Conservation (phyloP, 2,888 invertebrate genomes). For the Apodemia hepburni region DNA sequence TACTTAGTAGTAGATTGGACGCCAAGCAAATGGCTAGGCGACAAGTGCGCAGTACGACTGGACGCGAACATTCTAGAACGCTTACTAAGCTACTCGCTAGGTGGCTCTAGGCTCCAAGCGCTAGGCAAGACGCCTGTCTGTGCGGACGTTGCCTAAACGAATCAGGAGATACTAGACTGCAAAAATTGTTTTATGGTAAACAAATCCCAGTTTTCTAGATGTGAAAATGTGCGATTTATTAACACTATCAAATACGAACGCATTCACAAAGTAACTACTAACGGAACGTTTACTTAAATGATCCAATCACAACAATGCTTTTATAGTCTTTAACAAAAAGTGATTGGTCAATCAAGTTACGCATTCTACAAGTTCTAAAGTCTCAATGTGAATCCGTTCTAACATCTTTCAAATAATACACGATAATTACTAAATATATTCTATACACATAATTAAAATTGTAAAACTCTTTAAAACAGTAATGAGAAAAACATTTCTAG, state of each 20-base stretch:
- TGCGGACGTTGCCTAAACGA: neutral
- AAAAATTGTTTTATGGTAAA: neutral
- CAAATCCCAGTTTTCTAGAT: neutral
- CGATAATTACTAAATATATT: slow-evolving; percentile 6
- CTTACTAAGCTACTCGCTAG: no score
- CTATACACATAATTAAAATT: slow-evolving; percentile 1
- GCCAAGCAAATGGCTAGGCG: no score
- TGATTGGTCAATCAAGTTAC: neutral
- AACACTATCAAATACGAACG: neutral
- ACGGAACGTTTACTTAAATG: neutral
- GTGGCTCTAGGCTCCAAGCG: no score
- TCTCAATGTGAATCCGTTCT: neutral
- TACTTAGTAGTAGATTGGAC: no score
- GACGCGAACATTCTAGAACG: no score
- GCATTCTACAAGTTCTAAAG: neutral
- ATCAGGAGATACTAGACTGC: neutral
- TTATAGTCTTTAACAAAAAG: neutral
- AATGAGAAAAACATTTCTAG: slow-evolving; percentile 18
- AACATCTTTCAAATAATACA: neutral
- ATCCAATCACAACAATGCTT: neutral
- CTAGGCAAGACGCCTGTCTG: no score
- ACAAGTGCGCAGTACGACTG: no score
- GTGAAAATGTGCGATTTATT: neutral
- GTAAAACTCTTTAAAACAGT: slow-evolving; percentile 2
- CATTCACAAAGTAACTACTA: neutral